Percentiles rank a stretch among this genome's conserved stretches.
These are phyloP conservation scores for Arion vulgaris DNA, from an alignment of 1,140 invertebrate species.

Conservation along the genomic window DNA sequence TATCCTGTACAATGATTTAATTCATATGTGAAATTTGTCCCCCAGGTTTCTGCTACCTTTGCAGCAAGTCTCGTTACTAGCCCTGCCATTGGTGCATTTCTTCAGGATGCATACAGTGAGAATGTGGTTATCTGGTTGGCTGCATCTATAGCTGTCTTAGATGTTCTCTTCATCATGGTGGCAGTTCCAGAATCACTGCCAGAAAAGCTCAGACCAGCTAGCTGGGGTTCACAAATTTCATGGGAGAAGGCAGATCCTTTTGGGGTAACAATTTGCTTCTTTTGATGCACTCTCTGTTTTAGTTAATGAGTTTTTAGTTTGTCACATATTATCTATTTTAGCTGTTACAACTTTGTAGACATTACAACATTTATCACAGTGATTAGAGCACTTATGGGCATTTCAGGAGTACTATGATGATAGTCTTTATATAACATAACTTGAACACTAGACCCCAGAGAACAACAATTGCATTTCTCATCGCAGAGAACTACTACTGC, in stretches of 20 bases:
- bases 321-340: background rate
- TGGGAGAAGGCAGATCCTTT: slow-evolving; percentile 98
- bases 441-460: no score
- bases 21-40: no score
- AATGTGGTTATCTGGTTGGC: slow-evolving; percentile 95
- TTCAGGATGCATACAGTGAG: slow-evolving; percentile 91
- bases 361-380: no score
- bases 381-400: no score
- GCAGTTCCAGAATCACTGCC: slow-evolving; percentile 98
- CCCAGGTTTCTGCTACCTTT: slow-evolving; percentile 94
- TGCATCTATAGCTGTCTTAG: slow-evolving; percentile 92
- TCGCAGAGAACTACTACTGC: no score
- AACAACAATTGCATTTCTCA: no score
- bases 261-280: slow-evolving; percentile 77
- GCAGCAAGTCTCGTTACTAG: slow-evolving; percentile 97
- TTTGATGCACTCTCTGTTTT: no score
- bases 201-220: slow-evolving; percentile 76
- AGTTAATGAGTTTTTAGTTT: no score
- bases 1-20: no score
- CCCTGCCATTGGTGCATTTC: slow-evolving; percentile 94
- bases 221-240: slow-evolving; percentile 72
- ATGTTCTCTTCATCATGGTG: slow-evolving; percentile 98
- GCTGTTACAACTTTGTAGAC: background rate
- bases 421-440: no score
- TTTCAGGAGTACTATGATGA: no score